Conservation (phyloP, 2,888 invertebrate genomes). For the Caenorhabditis sp. region DNA sequence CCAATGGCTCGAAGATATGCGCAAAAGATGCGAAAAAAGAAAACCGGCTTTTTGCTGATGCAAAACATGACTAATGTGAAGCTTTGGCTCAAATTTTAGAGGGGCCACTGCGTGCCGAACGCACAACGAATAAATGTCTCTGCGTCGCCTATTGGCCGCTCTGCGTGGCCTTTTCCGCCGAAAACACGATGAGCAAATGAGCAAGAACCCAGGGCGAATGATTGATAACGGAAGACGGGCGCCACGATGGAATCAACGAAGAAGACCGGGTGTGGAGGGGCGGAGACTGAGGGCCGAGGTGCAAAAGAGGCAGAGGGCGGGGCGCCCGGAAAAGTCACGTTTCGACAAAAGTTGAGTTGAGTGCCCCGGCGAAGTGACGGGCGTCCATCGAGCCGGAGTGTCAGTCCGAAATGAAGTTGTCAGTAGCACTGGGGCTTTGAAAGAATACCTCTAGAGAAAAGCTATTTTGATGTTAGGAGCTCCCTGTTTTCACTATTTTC, state of each 20-base stretch:
- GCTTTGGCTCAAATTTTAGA: slow-evolving; percentile 18
- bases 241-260: slow-evolving; percentile 17
- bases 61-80: slow-evolving; percentile 46
- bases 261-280: slow-evolving; percentile 1
- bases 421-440: slow-evolving; percentile 10
- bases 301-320: slow-evolving; percentile 39
- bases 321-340: slow-evolving; percentile 47
- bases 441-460: slow-evolving; percentile 17
- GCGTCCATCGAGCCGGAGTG: slow-evolving; percentile 28
- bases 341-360: slow-evolving; percentile 49
- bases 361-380: slow-evolving; percentile 42
- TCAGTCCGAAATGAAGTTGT: slow-evolving; percentile 22
- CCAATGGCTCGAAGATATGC: slow-evolving; percentile 29
- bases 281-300: slow-evolving; percentile 12
- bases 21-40: slow-evolving; percentile 16
- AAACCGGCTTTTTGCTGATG: slow-evolving; percentile 22
- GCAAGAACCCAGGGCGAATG: slow-evolving; percentile 26
- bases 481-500: slow-evolving; percentile 16
- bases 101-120: slow-evolving; percentile 12
- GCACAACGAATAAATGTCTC: slow-evolving; percentile 21
- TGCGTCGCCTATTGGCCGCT: slow-evolving; percentile 17
- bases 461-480: slow-evolving; percentile 7
- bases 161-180: not conserved
- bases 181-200: slow-evolving; percentile 38
- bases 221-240: slow-evolving; percentile 40